Conservation (phyloP, 2,113 vertebrate genomes). For the Gymnarchus niloticus region DNA sequence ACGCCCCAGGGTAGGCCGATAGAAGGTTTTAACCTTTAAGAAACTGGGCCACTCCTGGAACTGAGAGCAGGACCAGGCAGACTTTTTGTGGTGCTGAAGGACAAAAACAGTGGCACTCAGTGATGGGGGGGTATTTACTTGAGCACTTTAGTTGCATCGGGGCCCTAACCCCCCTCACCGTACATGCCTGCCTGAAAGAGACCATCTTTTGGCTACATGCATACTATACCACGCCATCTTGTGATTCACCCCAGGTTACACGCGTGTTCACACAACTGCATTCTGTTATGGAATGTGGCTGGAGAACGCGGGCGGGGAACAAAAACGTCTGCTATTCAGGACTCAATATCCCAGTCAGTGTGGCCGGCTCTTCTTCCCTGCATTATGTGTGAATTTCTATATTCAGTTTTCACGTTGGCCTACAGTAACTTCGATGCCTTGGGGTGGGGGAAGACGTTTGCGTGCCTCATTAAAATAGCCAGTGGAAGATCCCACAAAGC, state of each 20-base stretch:
- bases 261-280: not conserved
- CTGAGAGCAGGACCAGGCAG: not conserved
- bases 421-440: not conserved
- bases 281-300: not conserved
- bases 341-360: not conserved
- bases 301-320: not conserved
- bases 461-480: not conserved
- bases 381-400: not conserved
- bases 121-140: too few relatives aligned
- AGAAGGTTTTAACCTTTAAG: not conserved
- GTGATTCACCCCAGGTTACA: not conserved
- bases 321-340: not conserved
- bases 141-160: too few relatives aligned
- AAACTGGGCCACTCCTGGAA: not conserved
- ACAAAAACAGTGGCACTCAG: too few relatives aligned
- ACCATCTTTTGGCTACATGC: not conserved
- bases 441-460: not conserved
- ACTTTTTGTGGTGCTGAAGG: too few relatives aligned
- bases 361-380: not conserved
- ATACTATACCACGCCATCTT: not conserved
- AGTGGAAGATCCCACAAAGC: not conserved
- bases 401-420: not conserved
- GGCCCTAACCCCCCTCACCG: too few relatives aligned
- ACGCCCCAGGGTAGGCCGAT: not conserved
- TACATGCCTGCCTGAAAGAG: too few relatives aligned